Percentiles rank a stretch among this genome's conserved stretches.
Conservation (phyloP, 1,140 invertebrate species). For the Eupeodes corollae region DNA sequence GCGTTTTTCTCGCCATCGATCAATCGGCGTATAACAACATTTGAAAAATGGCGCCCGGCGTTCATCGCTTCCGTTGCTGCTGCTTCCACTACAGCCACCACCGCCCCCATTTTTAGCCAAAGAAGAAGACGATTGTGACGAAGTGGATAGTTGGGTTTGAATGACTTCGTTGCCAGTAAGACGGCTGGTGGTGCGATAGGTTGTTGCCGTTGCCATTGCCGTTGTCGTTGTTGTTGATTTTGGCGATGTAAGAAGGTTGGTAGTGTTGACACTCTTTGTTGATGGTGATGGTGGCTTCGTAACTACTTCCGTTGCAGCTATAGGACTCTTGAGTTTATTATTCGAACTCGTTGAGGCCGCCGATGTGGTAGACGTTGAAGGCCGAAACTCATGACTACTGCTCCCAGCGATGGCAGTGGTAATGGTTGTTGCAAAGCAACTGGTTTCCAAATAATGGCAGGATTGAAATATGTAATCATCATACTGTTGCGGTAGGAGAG, state of each 20-base stretch:
- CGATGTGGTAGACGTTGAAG: constrained; percentile 25
- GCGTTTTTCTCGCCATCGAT: constrained; percentile 32
- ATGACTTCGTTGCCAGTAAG: constrained; percentile 1
- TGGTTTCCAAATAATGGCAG: constrained; percentile 35
- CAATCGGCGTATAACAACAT: constrained; percentile 34
- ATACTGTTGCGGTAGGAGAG: constrained; percentile 10
- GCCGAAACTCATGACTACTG: constrained; percentile 32
- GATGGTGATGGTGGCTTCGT: constrained; percentile 9
- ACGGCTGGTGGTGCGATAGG: not conserved
- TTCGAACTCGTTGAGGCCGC: constrained; percentile 22
- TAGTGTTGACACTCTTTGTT: constrained; percentile 1
- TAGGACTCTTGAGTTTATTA: constrained; percentile 5
- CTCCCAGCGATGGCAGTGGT: constrained; percentile 37
- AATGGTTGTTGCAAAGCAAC: constrained; percentile 35
- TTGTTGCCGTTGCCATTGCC: constrained; percentile 5
- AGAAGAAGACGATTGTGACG: not conserved
- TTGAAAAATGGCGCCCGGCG: constrained; percentile 28
- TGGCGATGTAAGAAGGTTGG: not conserved
- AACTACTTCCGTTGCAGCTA: constrained; percentile 12
- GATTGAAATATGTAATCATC: constrained; percentile 36
- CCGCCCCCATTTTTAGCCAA: not conserved
- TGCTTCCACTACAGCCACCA: not conserved
- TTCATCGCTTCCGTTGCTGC: not conserved
- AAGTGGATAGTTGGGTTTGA: not conserved
- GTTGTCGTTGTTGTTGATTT: constrained; percentile 10